These are phyloP conservation scores for Macroglossus sobrinus DNA, from an alignment of 2,113 vertebrate species.

Conservation along the genomic window DNA sequence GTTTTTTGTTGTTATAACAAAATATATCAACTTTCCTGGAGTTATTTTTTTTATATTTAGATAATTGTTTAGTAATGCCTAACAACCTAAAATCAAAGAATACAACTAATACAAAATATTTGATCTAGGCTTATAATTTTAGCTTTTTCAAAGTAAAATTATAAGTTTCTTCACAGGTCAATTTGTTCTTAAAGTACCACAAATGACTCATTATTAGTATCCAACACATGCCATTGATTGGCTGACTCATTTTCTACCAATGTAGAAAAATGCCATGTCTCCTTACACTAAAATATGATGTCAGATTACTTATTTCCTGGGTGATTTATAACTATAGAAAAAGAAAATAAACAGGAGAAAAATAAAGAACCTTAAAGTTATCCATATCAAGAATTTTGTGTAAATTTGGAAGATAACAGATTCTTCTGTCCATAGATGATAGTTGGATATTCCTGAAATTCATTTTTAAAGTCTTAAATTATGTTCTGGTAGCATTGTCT, in stretches of 20 bases:
- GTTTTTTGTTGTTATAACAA: neutral
- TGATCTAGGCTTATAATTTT: neutral
- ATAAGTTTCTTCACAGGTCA: neutral
- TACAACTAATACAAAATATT: constrained; percentile 20
- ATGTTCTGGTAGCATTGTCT: constrained; percentile 46
- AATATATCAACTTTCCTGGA: neutral
- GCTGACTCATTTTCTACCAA: neutral
- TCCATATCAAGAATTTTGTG: neutral
- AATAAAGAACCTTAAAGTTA: neutral
- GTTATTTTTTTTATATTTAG: constrained; percentile 24
- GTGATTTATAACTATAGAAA: constrained; percentile 9
- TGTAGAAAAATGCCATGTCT: constrained; percentile 24
- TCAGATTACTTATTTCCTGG: constrained; percentile 1
- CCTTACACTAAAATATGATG: neutral
- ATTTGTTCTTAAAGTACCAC: constrained; percentile 33
- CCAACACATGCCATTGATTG: neutral
- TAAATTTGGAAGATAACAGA: neutral
- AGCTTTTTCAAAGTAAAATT: neutral
- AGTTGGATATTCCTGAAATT: neutral
- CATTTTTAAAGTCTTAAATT: constrained; percentile 33
- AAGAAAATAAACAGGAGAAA: neutral
- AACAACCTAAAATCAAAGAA: constrained; percentile 15
- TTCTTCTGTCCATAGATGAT: constrained; percentile 4
- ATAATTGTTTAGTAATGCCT: neutral
- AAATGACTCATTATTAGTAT: neutral